Evolutionary conservation across 2,113 vertebrate genomes (phyloP), one percentile per base, ranked within the genome.

Genomic region (Perca flavescens): DNA sequence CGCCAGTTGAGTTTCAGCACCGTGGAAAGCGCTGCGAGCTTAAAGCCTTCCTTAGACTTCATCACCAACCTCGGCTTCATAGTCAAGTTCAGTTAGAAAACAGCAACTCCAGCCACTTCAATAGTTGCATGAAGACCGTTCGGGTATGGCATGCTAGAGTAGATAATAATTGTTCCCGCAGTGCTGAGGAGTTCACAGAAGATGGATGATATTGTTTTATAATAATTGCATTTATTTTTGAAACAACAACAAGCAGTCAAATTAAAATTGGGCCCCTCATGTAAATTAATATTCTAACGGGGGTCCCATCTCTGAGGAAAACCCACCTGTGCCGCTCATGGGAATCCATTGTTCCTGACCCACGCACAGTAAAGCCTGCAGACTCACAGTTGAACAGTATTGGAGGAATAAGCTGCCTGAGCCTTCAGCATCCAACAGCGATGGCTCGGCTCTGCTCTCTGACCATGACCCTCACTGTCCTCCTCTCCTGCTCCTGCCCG

Each of bases 401-500:
- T 21, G 56, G 31, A 71, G n/a, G 40, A 76, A 61, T 46, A 63
- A 50, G 21, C 8, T 53, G 19, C 76, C 62, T 8, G 67, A 66
- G 58, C 25, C 56, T 19, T 17, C 49, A 61, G 62, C 61, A n/a
- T 57, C 36, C 80, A 52, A 21, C 40, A 74, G 46, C 52, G 1
- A 91, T 91, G 86, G 80, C 80, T 46, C 5, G 11, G 17, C 70
- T 70, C 5, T 16, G 52, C 73, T 77, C 82, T 68, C 63, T 92
- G 73, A 88, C 81, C 74, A 74, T 91, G 9, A 77, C 81, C 80
- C 79, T 95, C 69, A 91, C 86, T 74, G 58, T 95, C 56, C 89
- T 96, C 80, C 89, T 92, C 60, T 93, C 90, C 82, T 94, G 92
- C 90, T 91, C 91, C 86, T 91, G 92, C 77, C 84, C 81, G 72